A percentile compares a stretch with the other conserved stretches of the same genome.
These are phyloP conservation scores for Protaetia brevitarsis DNA, from an alignment of 1,140 invertebrate genomes.

Conservation along the genomic window DNA sequence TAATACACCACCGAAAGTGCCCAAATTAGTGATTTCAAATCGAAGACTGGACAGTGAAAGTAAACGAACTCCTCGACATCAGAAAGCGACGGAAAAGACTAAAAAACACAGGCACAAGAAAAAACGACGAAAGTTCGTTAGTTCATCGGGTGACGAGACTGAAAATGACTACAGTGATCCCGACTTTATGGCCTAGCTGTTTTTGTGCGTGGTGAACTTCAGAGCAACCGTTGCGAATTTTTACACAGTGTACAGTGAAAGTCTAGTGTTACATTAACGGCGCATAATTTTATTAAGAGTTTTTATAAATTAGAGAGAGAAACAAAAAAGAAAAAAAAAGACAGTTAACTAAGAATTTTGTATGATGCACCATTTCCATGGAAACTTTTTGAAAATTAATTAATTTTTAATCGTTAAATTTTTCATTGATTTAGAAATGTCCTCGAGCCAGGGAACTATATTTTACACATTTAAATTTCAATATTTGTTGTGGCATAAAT, in stretches of 20 bases:
- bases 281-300: conserved; percentile 31
- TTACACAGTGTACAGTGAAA: conserved; percentile 39
- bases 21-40: conserved; percentile 50
- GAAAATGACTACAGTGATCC: conserved; percentile 69
- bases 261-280: conserved; percentile 34
- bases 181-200: conserved; percentile 58
- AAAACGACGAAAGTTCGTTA: conserved; percentile 60
- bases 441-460: conserved; percentile 8
- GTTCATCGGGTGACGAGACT: conserved; percentile 58
- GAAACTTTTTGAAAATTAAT: conserved; percentile 14
- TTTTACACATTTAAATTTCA: conserved; percentile 3
- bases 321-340: conserved; percentile 19
- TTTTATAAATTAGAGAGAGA: conserved; percentile 28
- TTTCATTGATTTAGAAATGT: conserved; percentile 24
- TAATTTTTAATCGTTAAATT: conserved; percentile 25
- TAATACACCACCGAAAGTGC: conserved; percentile 51
- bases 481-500: not conserved
- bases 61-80: conserved; percentile 54
- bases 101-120: conserved; percentile 69
- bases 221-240: conserved; percentile 18
- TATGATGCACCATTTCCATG: conserved; percentile 25
- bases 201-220: conserved; percentile 16
- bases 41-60: conserved; percentile 51
- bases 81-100: conserved; percentile 58
- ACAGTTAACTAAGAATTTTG: conserved; percentile 1